A percentile compares a stretch with the other conserved stretches of the same genome.
Evolutionary conservation across 2,113 vertebrate species (phyloP).

Genomic region (Talpa occidentalis): DNA sequence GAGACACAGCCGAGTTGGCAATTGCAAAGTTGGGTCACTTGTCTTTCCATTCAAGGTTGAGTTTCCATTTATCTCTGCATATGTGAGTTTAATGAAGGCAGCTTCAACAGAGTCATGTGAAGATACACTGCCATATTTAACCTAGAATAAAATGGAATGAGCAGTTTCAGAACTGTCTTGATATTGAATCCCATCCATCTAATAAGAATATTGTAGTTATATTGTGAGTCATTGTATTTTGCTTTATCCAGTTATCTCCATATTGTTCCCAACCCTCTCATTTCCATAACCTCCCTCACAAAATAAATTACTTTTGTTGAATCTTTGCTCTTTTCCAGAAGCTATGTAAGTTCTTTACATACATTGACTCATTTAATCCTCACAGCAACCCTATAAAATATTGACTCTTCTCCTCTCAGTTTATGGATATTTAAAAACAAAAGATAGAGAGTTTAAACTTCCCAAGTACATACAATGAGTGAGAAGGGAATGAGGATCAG

Average conservation of each 20-base stretch:
- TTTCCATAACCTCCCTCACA: background rate
- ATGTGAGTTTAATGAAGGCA: background rate
- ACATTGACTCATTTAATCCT: background rate
- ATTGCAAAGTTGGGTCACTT: background rate
- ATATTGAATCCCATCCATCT: background rate
- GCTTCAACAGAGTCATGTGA: background rate
- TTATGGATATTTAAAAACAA: background rate
- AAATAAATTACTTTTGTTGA: background rate
- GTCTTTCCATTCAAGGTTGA: background rate
- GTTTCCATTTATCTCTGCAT: background rate
- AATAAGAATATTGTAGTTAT: background rate
- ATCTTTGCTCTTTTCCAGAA: background rate
- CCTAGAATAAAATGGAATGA: background rate
- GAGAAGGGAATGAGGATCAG: background rate
- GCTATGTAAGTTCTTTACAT: background rate
- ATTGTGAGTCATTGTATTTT: background rate
- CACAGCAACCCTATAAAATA: background rate
- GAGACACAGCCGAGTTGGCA: background rate
- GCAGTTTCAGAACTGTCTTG: background rate
- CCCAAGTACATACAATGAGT: background rate
- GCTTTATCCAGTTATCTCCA: background rate
- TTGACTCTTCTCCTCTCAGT: background rate
- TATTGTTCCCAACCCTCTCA: background rate
- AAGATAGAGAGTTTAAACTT: background rate
- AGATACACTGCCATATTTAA: background rate